These are phyloP conservation scores for Drosophila quadrilineata DNA, from an alignment of 1,140 invertebrate genomes.

Conservation along the genomic window DNA sequence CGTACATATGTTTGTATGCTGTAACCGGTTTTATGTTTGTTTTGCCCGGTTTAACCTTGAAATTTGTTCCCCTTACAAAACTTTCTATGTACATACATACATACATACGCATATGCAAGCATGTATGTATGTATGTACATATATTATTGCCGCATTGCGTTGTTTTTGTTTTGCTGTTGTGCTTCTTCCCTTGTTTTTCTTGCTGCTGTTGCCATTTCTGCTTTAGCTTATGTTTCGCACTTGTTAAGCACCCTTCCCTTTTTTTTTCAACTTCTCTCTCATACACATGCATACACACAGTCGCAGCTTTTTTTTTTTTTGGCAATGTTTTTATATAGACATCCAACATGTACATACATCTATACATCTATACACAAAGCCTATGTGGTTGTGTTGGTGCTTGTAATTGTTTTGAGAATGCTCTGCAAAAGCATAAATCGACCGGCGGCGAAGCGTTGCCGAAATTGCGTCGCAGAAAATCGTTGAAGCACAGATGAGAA, in stretches of 20 bases:
- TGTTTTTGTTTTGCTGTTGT: slow-evolving; percentile 23
- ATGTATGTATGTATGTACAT: no score
- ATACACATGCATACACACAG: neutral
- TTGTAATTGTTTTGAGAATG: slow-evolving; percentile 23
- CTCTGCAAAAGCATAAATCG: slow-evolving; percentile 47
- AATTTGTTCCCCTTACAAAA: slow-evolving; percentile 66
- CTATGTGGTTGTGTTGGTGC: slow-evolving; percentile 16
- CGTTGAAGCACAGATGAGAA: slow-evolving; percentile 24
- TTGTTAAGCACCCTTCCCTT: slow-evolving; percentile 51
- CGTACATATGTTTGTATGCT: slow-evolving; percentile 38
- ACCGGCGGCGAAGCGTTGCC: slow-evolving; percentile 31
- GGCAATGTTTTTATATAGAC: slow-evolving; percentile 16
- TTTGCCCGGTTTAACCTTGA: slow-evolving; percentile 79
- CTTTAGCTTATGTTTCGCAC: slow-evolving; percentile 48
- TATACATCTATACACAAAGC: neutral
- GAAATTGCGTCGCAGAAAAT: slow-evolving; percentile 72
- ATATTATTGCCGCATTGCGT: slow-evolving; percentile 60
- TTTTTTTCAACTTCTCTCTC: no score
- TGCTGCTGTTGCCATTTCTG: slow-evolving; percentile 10
- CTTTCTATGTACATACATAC: slow-evolving; percentile 74
- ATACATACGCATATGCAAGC: no score
- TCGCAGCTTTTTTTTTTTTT: slow-evolving; percentile 7
- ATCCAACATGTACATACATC: neutral
- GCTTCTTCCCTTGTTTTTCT: neutral
- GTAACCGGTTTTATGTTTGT: slow-evolving; percentile 79